These are phyloP conservation scores for Pseudonaja textilis DNA, from an alignment of 2,113 vertebrate species.

Conservation along the genomic window DNA sequence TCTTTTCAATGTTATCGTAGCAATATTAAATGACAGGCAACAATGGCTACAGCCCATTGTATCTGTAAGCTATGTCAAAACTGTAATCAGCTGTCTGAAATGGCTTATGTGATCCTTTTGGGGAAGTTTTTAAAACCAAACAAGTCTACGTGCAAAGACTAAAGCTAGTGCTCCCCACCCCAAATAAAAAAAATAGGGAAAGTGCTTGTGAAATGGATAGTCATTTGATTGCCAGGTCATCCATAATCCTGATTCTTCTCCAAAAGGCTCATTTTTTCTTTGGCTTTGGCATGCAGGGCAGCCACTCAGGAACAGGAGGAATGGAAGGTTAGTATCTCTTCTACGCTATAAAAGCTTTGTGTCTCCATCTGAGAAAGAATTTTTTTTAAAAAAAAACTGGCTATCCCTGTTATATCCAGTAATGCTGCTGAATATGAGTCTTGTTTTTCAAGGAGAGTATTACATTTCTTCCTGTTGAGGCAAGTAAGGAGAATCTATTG, in stretches of 20 bases:
- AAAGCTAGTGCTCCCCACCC: neutral
- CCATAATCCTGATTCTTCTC: neutral
- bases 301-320: neutral
- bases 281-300: neutral
- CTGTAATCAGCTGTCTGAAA: neutral
- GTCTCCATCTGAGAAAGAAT: neutral
- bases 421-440: neutral
- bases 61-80: neutral
- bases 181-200: neutral
- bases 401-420: neutral
- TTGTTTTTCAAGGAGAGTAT: neutral
- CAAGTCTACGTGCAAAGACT: neutral
- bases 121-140: neutral
- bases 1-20: neutral
- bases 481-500: neutral
- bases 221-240: neutral
- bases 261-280: neutral
- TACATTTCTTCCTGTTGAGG: neutral
- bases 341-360: neutral
- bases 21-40: neutral
- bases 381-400: neutral
- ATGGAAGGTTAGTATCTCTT: neutral
- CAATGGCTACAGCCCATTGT: neutral
- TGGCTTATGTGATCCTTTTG: neutral
- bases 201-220: neutral